Evolutionary conservation across 2,113 vertebrate species (phyloP).

Genomic region (Micronycteris hirsuta): DNA sequence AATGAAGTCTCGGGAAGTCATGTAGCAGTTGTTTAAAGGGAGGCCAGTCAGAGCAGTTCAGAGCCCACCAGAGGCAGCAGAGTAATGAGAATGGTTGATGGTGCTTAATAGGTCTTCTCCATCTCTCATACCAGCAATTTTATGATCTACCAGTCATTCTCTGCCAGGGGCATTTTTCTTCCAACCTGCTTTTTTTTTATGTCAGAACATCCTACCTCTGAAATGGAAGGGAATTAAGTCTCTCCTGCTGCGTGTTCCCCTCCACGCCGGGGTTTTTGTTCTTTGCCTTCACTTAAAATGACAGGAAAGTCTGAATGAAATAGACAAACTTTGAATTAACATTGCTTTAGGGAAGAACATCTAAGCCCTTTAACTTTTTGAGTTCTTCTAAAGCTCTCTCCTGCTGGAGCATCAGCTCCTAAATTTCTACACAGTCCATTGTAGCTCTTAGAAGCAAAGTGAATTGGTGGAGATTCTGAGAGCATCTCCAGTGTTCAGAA

Average conservation of each 20-base stretch:
- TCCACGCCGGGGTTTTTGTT: neutral
- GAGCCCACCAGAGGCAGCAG: slow-evolving; percentile 36
- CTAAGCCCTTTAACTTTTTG: neutral
- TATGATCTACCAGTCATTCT: slow-evolving; percentile 42
- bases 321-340: slow-evolving; percentile 50
- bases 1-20: slow-evolving; percentile 21
- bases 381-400: neutral
- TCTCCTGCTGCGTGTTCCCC: slow-evolving; percentile 18
- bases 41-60: slow-evolving; percentile 35
- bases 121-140: slow-evolving; percentile 21
- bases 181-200: slow-evolving; percentile 27
- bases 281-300: slow-evolving; percentile 44
- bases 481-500: neutral
- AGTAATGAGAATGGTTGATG: slow-evolving; percentile 40
- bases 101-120: slow-evolving; percentile 22
- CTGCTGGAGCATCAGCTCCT: neutral
- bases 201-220: slow-evolving; percentile 43
- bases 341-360: slow-evolving; percentile 28
- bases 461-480: neutral
- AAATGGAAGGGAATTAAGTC: slow-evolving; percentile 48
- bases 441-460: neutral
- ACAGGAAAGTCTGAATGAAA: slow-evolving; percentile 20
- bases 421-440: neutral
- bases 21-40: slow-evolving; percentile 45
- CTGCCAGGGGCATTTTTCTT: slow-evolving; percentile 44